Evolutionary conservation across 1,140 invertebrate genomes (phyloP), one percentile per base, ranked within the genome.

Genomic region (Zelostemma sp.): DNA sequence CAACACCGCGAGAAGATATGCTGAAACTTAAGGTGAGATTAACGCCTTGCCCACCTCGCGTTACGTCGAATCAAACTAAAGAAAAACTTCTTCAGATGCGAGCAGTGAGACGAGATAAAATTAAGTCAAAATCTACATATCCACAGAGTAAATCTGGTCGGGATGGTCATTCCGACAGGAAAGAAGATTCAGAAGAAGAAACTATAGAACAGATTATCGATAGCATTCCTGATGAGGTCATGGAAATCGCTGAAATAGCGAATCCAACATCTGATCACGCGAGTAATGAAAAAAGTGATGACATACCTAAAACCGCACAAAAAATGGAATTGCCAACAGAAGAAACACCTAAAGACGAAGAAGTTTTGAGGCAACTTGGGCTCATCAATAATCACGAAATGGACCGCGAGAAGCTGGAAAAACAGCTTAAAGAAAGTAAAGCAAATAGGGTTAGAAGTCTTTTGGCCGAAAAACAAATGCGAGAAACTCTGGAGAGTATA

Each of bases 391-490:
- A 81, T 1, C 75, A 78, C n/a, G 80, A 81, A 5, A 64, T 77
- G 0, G 67, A 80, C 6, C 72, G 80, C 0, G 81, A 81, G 15
- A 80, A 80, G 18, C 41, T 84, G 5, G 82, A 84, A 62, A 80
- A 82, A 9, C 77, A 84, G 18, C 38, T 82, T 6, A 75, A 77
- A 4, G 81, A 81, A 19, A 81, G 80, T 35, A 84, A 83, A 16
- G 81, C 81, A 0, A 83, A 84, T 19, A 67, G 82, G 8, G 78
- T 81, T 14, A 76, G 81, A 12, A 83, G 82, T 57, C 47, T 84
- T 4, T 9, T 83, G n/a, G 82, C 81, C 2, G 82, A 84, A 18
- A 84, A 84, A n/a, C 81, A 84, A 56, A 82, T 83, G 80, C 77
- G 81, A 0, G 81, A 84, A 25, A 76, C 82, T 1, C 47, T 83